These are phyloP conservation scores for Amphipyra tragopoginis DNA, from an alignment of 2,888 invertebrate genomes.

Conservation along the genomic window DNA sequence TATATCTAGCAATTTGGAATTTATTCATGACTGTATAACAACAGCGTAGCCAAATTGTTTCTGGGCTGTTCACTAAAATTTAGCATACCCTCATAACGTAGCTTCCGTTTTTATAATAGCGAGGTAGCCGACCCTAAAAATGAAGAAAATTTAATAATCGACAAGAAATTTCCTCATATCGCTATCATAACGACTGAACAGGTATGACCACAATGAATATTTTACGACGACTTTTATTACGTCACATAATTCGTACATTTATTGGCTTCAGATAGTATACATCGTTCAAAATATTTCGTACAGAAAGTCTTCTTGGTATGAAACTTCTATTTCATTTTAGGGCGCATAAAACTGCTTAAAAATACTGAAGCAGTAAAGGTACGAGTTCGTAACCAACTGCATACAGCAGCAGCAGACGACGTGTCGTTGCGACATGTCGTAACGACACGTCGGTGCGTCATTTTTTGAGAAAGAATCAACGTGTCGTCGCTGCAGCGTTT, in stretches of 20 bases:
- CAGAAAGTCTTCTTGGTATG: conserved; percentile 17
- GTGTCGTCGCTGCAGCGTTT: no score
- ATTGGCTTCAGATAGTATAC: conserved; percentile 40
- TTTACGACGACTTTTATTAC: conserved; percentile 51
- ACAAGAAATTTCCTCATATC: conserved; percentile 42
- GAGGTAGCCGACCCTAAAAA: conserved; percentile 45
- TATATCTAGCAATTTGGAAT: conserved; percentile 34
- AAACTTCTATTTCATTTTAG: conserved; percentile 31
- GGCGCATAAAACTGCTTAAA: conserved; percentile 12
- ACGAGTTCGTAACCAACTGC: no score
- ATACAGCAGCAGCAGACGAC: no score
- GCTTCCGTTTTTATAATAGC: conserved; percentile 55
- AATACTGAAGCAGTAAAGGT: no score
- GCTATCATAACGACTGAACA: conserved; percentile 37
- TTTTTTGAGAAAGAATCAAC: no score
- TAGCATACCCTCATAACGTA: conserved; percentile 48
- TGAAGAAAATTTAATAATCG: conserved; percentile 60
- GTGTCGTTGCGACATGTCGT: no score
- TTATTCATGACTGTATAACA: conserved; percentile 49
- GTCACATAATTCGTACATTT: conserved; percentile 41
- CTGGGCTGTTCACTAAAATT: conserved; percentile 42
- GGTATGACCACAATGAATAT: conserved; percentile 52
- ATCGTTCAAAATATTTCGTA: conserved; percentile 30
- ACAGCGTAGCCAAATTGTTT: conserved; percentile 45
- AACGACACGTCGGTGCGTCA: no score